Evolutionary conservation across 2,888 invertebrate genomes (phyloP), one percentile per base, ranked within the genome.

Genomic region (Drosophila demipolita): DNA sequence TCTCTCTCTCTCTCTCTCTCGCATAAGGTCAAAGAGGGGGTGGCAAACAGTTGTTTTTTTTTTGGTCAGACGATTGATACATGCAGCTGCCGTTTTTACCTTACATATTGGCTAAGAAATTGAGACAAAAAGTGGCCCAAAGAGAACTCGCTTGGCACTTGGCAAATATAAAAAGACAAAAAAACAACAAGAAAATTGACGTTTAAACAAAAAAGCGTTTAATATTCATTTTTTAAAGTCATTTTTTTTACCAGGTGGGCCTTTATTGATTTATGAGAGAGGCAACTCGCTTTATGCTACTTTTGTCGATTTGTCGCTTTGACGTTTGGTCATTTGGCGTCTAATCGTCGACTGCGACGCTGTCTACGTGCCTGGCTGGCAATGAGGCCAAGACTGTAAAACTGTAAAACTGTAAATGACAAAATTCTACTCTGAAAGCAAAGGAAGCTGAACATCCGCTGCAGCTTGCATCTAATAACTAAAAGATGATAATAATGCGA

Each of bases 391-490:
- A 81, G 87, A 87, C 88, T 83, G 83, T 88, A 90, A 89, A 86
- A n/a, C n/a, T n/a, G n/a, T n/a, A n/a, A 81, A 83, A 87, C 88
- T 83, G 83, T 88, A 90, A 89, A 86, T 86, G 85, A 86, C 87
- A 90, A 89, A 89, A 83, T 50, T 49, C 29, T 33, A 83, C 50
- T 48, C 29, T 29, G 45, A 33, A 60, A 60, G 53, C 68, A 52
- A 81, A 89, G 85, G 89, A 90, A 86, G 90, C 85, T 70, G 54
- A 64, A 90, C 85, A 89, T 86, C 85, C 85, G 85, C 83, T 88
- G 85, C 75, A 82, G 75, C 79, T 83, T 88, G 90, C 85, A 89
- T 88, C 88, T 85, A 85, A 85, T 85, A 85, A 85, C 90, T 83
- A 60, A 82, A 71, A 82, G 74, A 85, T 79, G 84, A 84, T 89